phyloP scores from a whole-genome alignment of 2,113 vertebrate genomes.

The Trichechus manatus region DNA sequence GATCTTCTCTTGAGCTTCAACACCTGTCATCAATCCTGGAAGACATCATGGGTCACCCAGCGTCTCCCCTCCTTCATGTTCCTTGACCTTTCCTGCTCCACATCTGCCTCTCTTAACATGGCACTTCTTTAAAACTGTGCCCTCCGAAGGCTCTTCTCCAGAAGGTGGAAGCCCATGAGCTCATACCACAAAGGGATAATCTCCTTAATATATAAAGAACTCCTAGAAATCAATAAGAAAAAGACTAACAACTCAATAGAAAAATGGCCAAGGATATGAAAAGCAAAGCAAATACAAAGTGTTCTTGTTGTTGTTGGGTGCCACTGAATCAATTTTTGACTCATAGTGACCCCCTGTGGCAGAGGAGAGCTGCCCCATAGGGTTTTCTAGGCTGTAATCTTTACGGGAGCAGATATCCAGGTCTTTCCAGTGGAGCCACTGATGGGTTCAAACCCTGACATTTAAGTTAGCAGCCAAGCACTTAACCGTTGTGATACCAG shows the following conservation, averaged over 20 bases:
- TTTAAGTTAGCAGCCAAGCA: too few species aligned
- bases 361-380: not conserved
- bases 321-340: not conserved
- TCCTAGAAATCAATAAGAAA: not conserved
- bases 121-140: not conserved
- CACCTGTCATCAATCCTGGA: not conserved
- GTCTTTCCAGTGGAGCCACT: not conserved
- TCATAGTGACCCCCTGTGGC: not conserved
- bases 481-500: too few species aligned
- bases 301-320: not conserved
- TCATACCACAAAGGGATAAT: not conserved
- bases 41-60: fast-evolving
- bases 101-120: not conserved
- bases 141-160: too few species aligned
- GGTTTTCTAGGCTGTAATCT: not conserved
- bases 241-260: not conserved
- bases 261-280: not conserved
- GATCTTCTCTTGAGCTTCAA: not conserved
- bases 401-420: not conserved
- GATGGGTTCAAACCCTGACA: not conserved
- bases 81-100: not conserved
- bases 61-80: not conserved
- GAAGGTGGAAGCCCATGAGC: too few species aligned
- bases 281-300: not conserved
- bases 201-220: not conserved